Conservation (phyloP, 2,797 vertebrate genomes). For the Macrochelys suwanniensis region DNA sequence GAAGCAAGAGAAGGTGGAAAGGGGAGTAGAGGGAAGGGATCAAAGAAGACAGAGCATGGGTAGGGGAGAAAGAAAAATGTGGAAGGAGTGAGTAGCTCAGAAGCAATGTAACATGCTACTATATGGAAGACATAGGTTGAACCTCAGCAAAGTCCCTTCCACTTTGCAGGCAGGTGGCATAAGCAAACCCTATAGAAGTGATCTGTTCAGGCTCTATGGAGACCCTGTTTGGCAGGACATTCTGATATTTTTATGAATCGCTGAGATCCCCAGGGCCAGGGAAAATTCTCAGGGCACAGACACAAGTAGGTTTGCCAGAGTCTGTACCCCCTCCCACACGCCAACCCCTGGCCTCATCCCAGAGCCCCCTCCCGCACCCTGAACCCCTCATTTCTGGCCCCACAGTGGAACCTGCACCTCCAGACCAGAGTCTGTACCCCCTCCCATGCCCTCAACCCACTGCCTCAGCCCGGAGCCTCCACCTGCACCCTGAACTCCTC, state of each 20-base stretch:
- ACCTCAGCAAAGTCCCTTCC: rapidly evolving
- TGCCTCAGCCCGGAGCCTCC: too few relatives aligned
- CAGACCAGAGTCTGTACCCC: too few relatives aligned
- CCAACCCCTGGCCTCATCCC: too few relatives aligned
- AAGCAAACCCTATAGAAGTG: background rate
- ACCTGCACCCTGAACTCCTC: too few relatives aligned
- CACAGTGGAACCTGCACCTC: too few relatives aligned
- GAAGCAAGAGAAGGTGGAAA: background rate
- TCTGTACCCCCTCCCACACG: too few relatives aligned
- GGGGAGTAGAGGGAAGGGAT: background rate
- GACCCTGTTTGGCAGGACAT: background rate
- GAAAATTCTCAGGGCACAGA: background rate
- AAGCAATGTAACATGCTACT: rapidly evolving
- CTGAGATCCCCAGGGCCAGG: background rate
- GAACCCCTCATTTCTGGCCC: too few relatives aligned
- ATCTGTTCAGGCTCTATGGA: background rate
- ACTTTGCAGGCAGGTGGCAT: background rate
- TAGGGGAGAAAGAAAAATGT: background rate
- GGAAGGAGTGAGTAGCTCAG: background rate
- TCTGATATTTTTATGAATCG: background rate
- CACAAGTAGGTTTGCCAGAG: background rate
- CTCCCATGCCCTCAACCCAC: too few relatives aligned
- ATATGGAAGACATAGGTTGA: background rate
- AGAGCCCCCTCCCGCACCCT: too few relatives aligned
- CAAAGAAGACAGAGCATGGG: background rate